phyloP scores from a whole-genome alignment of 2,797 vertebrate genomes.

The Discoglossus pictus region DNA sequence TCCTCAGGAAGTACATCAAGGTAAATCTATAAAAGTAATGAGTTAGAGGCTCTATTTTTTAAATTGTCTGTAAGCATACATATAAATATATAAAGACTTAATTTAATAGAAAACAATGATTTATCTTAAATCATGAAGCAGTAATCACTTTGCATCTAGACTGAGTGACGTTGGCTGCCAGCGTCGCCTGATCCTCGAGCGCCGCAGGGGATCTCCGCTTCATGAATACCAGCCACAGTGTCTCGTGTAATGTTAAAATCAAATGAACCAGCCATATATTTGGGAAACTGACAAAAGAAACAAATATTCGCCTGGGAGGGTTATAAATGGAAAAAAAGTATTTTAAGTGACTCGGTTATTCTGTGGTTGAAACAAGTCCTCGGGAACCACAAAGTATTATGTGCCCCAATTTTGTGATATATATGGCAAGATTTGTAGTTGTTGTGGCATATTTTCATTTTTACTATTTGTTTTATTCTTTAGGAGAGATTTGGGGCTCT shows the following conservation, averaged over 20 bases:
- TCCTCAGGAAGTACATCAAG: too few species aligned
- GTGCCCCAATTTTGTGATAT: constrained; percentile 51
- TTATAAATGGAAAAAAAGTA: constrained; percentile 50
- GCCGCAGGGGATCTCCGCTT: too few species aligned
- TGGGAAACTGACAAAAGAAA: constrained; percentile 66
- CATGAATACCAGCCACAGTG: constrained; percentile 40
- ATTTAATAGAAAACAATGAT: too few species aligned
- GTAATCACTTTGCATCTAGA: too few species aligned
- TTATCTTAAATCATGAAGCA: too few species aligned
- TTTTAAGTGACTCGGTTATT: constrained; percentile 61
- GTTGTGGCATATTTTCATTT: constrained; percentile 52
- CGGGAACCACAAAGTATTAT: constrained; percentile 36
- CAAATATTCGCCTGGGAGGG: constrained; percentile 52
- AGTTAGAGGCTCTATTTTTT: too few species aligned
- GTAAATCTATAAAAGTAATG: too few species aligned
- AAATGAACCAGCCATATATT: constrained; percentile 60
- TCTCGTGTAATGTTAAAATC: constrained; percentile 56
- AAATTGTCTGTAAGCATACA: too few species aligned
- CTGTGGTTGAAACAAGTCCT: constrained; percentile 44
- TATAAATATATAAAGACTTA: too few species aligned
- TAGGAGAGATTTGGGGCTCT: constrained; percentile 20
- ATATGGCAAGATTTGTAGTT: constrained; percentile 53
- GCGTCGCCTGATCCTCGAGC: too few species aligned
- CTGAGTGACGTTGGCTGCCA: too few species aligned
- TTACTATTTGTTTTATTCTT: constrained; percentile 8